Conservation (phyloP, 2,113 vertebrate species). For the Toxostoma redivivum region DNA sequence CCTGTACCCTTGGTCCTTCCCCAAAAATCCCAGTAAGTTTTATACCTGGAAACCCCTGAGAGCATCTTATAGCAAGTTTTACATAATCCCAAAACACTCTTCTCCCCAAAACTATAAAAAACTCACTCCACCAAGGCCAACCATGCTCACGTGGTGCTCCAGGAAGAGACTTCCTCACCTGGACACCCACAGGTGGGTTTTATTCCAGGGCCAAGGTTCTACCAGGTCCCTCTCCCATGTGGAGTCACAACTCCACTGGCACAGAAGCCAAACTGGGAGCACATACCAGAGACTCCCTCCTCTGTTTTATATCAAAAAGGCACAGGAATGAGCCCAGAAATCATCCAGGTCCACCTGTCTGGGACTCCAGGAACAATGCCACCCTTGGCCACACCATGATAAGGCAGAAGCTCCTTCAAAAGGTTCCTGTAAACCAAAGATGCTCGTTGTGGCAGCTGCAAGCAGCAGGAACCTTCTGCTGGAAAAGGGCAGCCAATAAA, state of each 20-base stretch:
- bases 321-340: background rate
- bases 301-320: rapidly evolving
- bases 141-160: rapidly evolving
- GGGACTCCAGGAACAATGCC: rapidly evolving
- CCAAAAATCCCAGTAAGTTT: background rate
- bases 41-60: background rate
- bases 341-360: background rate
- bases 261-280: background rate
- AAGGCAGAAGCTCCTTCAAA: background rate
- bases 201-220: background rate
- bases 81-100: background rate
- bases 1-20: background rate
- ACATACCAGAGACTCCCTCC: rapidly evolving
- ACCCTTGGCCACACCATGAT: background rate
- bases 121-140: background rate
- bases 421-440: background rate
- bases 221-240: background rate
- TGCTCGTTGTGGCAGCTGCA: background rate
- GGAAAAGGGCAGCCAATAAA: background rate
- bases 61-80: background rate
- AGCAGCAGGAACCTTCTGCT: background rate
- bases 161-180: background rate
- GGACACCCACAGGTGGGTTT: background rate
- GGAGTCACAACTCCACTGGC: background rate
- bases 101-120: background rate